These are phyloP conservation scores for Sceliomorpha sp. DNA, from an alignment of 2,888 invertebrate genomes.

Conservation along the genomic window DNA sequence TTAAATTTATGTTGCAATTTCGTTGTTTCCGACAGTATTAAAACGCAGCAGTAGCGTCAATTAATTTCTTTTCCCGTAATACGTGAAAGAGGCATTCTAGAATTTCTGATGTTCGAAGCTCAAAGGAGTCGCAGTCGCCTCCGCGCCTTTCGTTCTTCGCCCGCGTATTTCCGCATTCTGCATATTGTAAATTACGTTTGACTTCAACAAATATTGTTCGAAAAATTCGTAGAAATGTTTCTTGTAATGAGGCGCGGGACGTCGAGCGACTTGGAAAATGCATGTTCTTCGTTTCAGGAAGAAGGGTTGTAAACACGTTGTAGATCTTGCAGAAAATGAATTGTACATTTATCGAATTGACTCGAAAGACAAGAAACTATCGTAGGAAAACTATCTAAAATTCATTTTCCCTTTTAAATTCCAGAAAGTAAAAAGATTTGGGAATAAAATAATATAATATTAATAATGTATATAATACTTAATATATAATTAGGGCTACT, in stretches of 20 bases:
- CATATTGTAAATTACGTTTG: conserved; percentile 9
- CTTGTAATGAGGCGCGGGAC: neutral
- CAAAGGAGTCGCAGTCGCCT: conserved; percentile 6
- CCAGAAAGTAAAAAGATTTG: too few relatives aligned
- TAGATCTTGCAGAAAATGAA: too few relatives aligned
- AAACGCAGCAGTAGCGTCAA: conserved; percentile 39
- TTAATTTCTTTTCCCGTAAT: conserved; percentile 40
- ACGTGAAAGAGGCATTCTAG: conserved; percentile 23
- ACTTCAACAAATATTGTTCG: neutral
- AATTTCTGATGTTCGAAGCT: conserved; percentile 31
- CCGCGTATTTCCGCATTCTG: conserved; percentile 1
- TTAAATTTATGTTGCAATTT: conserved; percentile 68
- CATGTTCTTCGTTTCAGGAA: neutral
- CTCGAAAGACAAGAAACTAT: too few relatives aligned
- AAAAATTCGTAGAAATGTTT: conserved; percentile 1
- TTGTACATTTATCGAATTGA: too few relatives aligned
- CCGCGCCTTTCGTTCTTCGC: conserved; percentile 1
- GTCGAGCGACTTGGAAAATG: neutral
- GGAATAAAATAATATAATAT: too few relatives aligned
- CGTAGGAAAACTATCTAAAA: too few relatives aligned
- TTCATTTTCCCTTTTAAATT: too few relatives aligned
- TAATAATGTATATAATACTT: too few relatives aligned
- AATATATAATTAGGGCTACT: too few relatives aligned
- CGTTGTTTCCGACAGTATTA: conserved; percentile 49
- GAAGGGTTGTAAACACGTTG: too few relatives aligned